These are phyloP conservation scores for Stenotaenia linearis DNA, from an alignment of 2,888 invertebrate species.

Conservation along the genomic window DNA sequence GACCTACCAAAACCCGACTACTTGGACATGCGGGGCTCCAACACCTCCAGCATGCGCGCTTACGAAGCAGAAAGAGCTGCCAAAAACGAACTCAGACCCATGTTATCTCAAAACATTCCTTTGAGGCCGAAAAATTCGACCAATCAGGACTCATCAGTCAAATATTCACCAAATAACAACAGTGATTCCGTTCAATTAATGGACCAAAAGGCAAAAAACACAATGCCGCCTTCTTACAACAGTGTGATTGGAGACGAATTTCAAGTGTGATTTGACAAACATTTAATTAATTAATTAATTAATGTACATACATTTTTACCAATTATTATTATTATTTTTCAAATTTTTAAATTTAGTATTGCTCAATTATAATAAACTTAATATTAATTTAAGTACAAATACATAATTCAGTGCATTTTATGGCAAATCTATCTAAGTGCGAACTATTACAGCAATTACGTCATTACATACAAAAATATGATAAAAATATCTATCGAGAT, in stretches of 20 bases:
- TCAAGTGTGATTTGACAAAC: neutral
- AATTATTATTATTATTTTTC: neutral
- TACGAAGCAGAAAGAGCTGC: neutral
- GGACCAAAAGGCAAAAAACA: neutral
- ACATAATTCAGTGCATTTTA: too few relatives aligned
- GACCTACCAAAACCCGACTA: neutral
- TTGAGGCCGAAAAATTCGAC: neutral
- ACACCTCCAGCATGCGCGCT: neutral
- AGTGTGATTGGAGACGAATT: slow-evolving; percentile 17
- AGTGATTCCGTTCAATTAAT: neutral
- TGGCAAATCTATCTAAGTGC: too few relatives aligned
- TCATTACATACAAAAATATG: neutral
- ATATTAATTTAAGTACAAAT: neutral
- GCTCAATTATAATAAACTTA: neutral
- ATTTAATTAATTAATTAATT: neutral
- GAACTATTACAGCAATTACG: too few relatives aligned
- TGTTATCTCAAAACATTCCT: neutral
- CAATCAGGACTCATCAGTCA: neutral
- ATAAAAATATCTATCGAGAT: neutral
- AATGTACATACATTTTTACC: neutral
- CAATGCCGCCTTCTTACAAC: slow-evolving; percentile 24
- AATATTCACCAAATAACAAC: neutral
- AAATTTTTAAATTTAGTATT: neutral
- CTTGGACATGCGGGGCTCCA: slow-evolving; percentile 26
- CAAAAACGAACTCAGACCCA: slow-evolving; percentile 1